phyloP scores from a whole-genome alignment of 2,113 vertebrate species.

The pig (Sus scrofa) region T2T-Sscrofa CM000828.6:50447501-50448000 shows the following conservation, averaged over 20 bases:
- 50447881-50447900: background rate
- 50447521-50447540: background rate
- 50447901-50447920: background rate
- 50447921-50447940: background rate
- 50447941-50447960: background rate
- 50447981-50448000: background rate
- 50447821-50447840: background rate
- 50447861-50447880: background rate
- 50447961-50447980: background rate
- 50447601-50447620: background rate
- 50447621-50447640: background rate
- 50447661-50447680: background rate
- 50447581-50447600: background rate
- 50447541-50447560: background rate
- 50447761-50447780: background rate
- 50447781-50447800: background rate
- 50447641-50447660: background rate
- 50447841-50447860: background rate
- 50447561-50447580: fast-evolving
- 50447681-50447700: background rate
- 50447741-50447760: background rate
- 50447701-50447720: background rate
- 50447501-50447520: background rate
- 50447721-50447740: background rate
- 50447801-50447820: background rate